Conservation (phyloP, 1,140 invertebrate species). For the Bathynomus jamesi region DNA sequence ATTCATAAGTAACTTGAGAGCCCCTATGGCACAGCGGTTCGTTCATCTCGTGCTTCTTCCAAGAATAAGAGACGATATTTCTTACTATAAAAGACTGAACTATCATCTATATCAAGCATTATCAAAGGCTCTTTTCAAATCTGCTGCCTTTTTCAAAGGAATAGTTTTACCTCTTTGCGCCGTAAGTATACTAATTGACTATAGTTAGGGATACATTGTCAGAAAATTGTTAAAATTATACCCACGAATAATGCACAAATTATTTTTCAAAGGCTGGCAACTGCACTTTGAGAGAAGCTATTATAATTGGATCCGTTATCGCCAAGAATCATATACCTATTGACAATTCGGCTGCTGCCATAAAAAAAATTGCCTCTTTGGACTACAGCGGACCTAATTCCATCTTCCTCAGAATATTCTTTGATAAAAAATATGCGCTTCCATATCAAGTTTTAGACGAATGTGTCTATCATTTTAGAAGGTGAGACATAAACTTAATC, state of each 20-base stretch:
- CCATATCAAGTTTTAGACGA: slow-evolving; percentile 93
- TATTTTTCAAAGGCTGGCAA: slow-evolving; percentile 61
- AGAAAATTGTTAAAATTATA: slow-evolving; percentile 4
- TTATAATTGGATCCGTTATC: slow-evolving; percentile 87
- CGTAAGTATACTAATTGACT: slow-evolving; percentile 49
- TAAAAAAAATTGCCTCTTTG: slow-evolving; percentile 95
- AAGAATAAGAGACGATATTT: slow-evolving; percentile 86
- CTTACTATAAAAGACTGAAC: slow-evolving; percentile 90
- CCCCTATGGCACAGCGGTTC: slow-evolving; percentile 94
- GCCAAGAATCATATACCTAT: slow-evolving; percentile 88
- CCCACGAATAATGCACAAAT: slow-evolving; percentile 18
- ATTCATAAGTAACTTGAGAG: slow-evolving; percentile 91
- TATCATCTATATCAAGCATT: slow-evolving; percentile 94
- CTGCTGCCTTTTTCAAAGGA: slow-evolving; percentile 98
- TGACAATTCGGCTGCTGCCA: slow-evolving; percentile 89
- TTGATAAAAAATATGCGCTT: slow-evolving; percentile 97
- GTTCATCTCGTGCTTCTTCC: slow-evolving; percentile 90
- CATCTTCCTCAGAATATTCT: slow-evolving; percentile 85
- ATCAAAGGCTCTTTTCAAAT: slow-evolving; percentile 89
- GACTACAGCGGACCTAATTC: slow-evolving; percentile 95
- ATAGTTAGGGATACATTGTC: no score
- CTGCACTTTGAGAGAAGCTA: slow-evolving; percentile 89
- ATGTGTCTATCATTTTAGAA: slow-evolving; percentile 89
- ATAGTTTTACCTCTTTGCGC: slow-evolving; percentile 83
- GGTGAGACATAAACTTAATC: no score